Conservation (phyloP, 2,113 vertebrate genomes). For the Ranitomeya variabilis region DNA sequence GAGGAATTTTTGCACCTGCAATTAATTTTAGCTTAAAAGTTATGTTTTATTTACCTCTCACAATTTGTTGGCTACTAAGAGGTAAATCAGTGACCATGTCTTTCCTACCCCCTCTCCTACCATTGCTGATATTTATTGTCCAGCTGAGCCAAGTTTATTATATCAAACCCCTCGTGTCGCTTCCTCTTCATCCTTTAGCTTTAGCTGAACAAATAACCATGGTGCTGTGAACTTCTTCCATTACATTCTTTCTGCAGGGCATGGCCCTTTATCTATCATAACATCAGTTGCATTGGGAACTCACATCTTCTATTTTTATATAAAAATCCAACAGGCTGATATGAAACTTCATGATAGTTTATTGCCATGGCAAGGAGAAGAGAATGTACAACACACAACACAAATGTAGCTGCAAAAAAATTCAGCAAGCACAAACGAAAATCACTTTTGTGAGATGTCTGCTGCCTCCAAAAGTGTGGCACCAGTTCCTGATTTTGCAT, state of each 20-base stretch:
- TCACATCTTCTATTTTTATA: not conserved
- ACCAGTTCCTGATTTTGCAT: not conserved
- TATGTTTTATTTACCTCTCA: too few species aligned
- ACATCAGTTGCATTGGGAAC: not conserved
- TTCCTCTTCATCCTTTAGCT: slow-evolving; percentile 2
- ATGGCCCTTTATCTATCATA: not conserved
- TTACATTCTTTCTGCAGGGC: not conserved
- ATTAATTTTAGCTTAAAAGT: too few species aligned
- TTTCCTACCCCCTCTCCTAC: not conserved
- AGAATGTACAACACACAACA: not conserved
- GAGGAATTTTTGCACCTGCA: too few species aligned
- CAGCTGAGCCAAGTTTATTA: not conserved
- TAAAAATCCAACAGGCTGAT: not conserved
- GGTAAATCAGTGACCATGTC: not conserved
- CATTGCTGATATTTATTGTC: slow-evolving; percentile 9
- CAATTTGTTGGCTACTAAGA: not conserved
- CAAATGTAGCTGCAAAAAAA: not conserved
- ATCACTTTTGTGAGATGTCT: not conserved
- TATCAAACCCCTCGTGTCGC: not conserved
- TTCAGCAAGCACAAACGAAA: not conserved
- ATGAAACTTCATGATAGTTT: not conserved
- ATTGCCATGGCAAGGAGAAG: not conserved
- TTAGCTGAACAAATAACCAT: not conserved
- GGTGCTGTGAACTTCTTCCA: not conserved
- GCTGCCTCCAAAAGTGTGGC: not conserved